Percentiles rank a stretch among this genome's conserved stretches.
These are phyloP conservation scores for Caligus rogercresseyi DNA, from an alignment of 1,140 invertebrate genomes.

Conservation along the genomic window DNA sequence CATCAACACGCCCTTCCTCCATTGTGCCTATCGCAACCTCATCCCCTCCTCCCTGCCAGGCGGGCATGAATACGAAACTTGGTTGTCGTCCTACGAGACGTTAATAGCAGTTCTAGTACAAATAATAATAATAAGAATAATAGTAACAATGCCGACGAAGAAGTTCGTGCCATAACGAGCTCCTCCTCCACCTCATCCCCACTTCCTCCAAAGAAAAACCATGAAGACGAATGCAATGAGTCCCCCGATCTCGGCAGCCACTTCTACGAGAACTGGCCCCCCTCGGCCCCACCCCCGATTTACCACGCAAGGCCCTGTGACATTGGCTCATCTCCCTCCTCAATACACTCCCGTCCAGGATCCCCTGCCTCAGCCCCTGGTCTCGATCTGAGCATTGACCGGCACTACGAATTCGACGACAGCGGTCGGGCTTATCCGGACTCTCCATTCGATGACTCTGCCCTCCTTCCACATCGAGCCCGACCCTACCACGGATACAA, in stretches of 20 bases:
- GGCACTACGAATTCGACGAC: slow-evolving; percentile 81
- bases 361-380: slow-evolving; percentile 24
- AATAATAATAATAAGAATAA: neutral
- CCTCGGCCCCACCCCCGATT: neutral
- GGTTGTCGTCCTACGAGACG: neutral
- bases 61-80: neutral
- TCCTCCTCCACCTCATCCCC: neutral
- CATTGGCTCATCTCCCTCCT: neutral
- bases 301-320: neutral
- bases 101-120: neutral
- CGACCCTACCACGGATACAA: slow-evolving; percentile 38
- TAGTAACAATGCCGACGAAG: neutral
- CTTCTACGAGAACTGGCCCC: slow-evolving; percentile 20
- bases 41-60: slow-evolving; percentile 8
- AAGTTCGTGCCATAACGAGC: neutral
- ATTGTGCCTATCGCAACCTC: no score
- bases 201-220: neutral
- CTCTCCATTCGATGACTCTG: slow-evolving; percentile 28
- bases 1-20: no score
- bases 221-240: neutral
- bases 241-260: neutral
- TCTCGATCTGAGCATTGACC: slow-evolving; percentile 69
- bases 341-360: slow-evolving; percentile 21
- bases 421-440: slow-evolving; percentile 24
- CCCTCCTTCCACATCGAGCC: slow-evolving; percentile 24